Evolutionary conservation across 2,797 vertebrate species (phyloP), one percentile per base, ranked within the genome.

Genomic region (Uromys caudimaculatus): DNA sequence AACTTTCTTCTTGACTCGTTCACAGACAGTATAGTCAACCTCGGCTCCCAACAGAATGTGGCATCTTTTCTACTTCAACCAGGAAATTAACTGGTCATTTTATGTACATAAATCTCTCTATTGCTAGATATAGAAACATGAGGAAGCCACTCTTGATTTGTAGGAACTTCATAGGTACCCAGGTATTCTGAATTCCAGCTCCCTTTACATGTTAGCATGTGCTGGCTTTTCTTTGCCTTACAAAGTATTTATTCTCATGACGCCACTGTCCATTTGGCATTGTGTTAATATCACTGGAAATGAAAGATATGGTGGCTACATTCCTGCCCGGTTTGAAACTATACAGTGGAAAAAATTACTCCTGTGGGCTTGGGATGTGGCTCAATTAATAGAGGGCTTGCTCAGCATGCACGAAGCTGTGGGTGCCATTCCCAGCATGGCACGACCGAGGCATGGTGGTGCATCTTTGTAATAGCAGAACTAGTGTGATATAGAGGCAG

Each of bases 261-360:
- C 12, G 14, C 3, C 2, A 0, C 21, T 11, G 67, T 21, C 44
- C 32, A 0, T 11, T 16, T 2, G 2, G 52, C 38, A 11, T n/a
- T 52, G 23, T 35, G 35, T 78, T 32, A 10, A 3, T 78, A 56
- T 77, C 47, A 21, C 71, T n/a, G 60, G 64, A 84, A 83, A 50
- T 27, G 62, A 58, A 60, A 86, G 29, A 0, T 38, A 3, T 52
- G 10, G 9, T 29, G 52, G 50, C 14, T 9, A 23, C 24, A 14
- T 35, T 44, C 29, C 47, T 91, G 32, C 79, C 54, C 75, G 10
- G 4, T 79, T 95, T 35, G 69, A 88, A 92, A 95, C 67, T n/a
- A 8, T 0, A 52, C 24, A 6, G 29, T 24, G 52, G 81, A 17
- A 27, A 5, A 71, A 35, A 3, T 44, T 73, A 16, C 21, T 21